A percentile compares a stretch with the other conserved stretches of the same genome.
phyloP scores from a whole-genome alignment of 2,888 invertebrate genomes.

The Dione juno region DNA sequence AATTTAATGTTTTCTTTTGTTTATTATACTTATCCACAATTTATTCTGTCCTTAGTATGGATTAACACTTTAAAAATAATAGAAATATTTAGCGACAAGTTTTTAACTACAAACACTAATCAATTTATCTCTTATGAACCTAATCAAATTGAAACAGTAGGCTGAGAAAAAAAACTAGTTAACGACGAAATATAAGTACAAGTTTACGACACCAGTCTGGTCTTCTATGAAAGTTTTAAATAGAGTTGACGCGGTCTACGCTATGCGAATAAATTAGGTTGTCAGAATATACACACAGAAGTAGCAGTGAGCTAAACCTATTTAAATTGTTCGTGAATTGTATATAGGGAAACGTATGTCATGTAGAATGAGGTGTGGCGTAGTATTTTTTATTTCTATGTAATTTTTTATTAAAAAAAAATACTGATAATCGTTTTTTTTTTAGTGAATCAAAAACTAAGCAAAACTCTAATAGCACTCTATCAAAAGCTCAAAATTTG shows the following conservation, averaged over 20 bases:
- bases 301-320: constrained; percentile 8
- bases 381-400: constrained; percentile 10
- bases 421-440: background rate
- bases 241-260: constrained; percentile 61
- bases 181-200: background rate
- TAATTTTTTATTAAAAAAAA: background rate
- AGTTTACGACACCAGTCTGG: constrained; percentile 10
- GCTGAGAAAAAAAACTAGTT: background rate
- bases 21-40: too few relatives aligned
- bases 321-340: constrained; percentile 18
- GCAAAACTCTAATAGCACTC: constrained; percentile 48
- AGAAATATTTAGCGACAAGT: background rate
- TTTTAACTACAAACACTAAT: background rate
- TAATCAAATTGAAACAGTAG: background rate
- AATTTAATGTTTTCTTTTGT: too few relatives aligned
- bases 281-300: constrained; percentile 23
- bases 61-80: too few relatives aligned
- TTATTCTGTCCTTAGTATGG: too few relatives aligned
- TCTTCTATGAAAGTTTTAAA: constrained; percentile 54
- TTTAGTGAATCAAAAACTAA: constrained; percentile 62
- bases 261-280: constrained; percentile 52
- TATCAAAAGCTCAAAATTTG: constrained; percentile 48
- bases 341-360: constrained; percentile 8
- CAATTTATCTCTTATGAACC: background rate
- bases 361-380: constrained; percentile 32